Evolutionary conservation across 1,140 invertebrate genomes (phyloP), one percentile per base, ranked within the genome.

Genomic region (Ceratoteleas bidentatus): DNA sequence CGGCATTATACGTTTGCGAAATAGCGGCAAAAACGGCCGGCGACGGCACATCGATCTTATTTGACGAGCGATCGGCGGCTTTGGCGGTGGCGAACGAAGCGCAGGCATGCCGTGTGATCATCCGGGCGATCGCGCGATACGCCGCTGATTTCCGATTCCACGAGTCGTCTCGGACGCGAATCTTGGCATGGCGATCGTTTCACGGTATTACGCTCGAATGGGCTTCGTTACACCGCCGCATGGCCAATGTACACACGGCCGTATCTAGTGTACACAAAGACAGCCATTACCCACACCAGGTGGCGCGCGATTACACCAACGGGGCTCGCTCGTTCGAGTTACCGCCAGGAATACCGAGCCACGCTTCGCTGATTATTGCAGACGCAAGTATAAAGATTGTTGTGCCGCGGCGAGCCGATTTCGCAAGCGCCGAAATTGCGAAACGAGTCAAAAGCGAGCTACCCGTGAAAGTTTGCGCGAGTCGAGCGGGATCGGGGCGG

Each of bases 321-420:
- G 64, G 62, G 40, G 68, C 24, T 4, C 76, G 66, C 76, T 76
- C 43, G 70, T 75, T 57, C 78, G 65, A 70, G 57, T 72, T 72
- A 74, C 38, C 72, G 65, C 70, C 70, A 49, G 54, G 66, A 75
- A 69, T 81, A 69, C 66, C 38, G 16, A 58, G 57, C 54, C 32
- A 81, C 78, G 78, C 78, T 75, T 49, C 65, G 64, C 24, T 81
- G 78, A 56, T 81, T 68, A 74, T 64, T 64, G 49, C 70, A 57
- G 60, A 74, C 69, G 49, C 77, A 58, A 81, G 69, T 57, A 69
- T 66, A 53, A 68, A 60, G 57, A 74, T 68, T 66, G 62, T 43
- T 60, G 57, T 65, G 47, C 68, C 32, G 10, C 62, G 61, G 5
- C 10, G 47, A 16, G 49, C 6, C 15, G 45, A 78, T 58, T 70